phyloP scores from a whole-genome alignment of 1,140 invertebrate genomes.

The Pemphigus obesinymphae region DNA sequence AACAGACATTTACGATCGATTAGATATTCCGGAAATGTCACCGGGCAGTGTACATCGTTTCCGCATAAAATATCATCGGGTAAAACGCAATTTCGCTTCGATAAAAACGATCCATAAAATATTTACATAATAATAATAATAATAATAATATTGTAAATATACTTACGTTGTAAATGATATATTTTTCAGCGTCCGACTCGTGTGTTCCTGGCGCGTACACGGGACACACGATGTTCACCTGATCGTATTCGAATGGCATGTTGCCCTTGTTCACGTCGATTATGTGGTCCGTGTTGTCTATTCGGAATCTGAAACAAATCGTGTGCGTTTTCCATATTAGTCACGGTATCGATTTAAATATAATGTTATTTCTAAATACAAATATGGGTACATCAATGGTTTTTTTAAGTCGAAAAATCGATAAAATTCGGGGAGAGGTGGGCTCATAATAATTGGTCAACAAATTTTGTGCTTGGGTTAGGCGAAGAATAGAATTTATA shows the following conservation, averaged over 20 bases:
- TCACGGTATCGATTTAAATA: no score
- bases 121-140: no score
- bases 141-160: not conserved
- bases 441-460: no score
- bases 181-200: slow-evolving; percentile 87
- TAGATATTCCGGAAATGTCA: no score
- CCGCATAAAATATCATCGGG: not conserved
- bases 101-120: not conserved
- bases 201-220: slow-evolving; percentile 80
- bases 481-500: no score
- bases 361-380: no score
- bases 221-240: slow-evolving; percentile 93
- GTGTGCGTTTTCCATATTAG: slow-evolving; percentile 46
- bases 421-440: no score
- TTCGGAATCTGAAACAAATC: slow-evolving; percentile 78
- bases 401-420: no score
- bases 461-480: no score
- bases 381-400: no score
- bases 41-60: no score
- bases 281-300: slow-evolving; percentile 96
- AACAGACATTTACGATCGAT: no score
- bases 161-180: slow-evolving; percentile 93
- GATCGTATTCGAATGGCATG: slow-evolving; percentile 87
- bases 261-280: slow-evolving; percentile 94
- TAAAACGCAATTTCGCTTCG: not conserved